Evolutionary conservation across 2,888 invertebrate species (phyloP).

Genomic region (Coelogynopora nodosa): DNA sequence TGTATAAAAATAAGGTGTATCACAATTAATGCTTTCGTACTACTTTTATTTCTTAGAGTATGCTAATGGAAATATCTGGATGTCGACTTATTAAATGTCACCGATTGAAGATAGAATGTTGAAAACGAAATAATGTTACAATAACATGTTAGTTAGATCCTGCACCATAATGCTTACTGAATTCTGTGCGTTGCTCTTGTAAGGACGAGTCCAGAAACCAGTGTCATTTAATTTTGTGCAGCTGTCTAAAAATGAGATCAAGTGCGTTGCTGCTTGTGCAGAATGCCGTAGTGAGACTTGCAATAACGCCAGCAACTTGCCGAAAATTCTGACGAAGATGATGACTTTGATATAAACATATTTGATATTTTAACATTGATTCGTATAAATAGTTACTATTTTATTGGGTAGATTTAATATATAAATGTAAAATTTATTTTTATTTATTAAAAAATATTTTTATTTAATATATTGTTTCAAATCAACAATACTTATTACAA

Average conservation of each 20-base stretch:
- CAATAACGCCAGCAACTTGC: background rate
- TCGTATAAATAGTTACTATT: background rate
- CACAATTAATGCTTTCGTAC: background rate
- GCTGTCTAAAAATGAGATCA: background rate
- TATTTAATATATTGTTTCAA: background rate
- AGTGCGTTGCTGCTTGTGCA: background rate
- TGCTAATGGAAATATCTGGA: constrained; percentile 1
- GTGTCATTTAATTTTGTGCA: background rate
- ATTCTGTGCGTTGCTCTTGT: background rate
- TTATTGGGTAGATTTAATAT: background rate
- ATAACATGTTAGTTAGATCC: background rate
- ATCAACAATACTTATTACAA: no score
- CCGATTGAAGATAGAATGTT: background rate
- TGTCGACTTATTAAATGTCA: background rate
- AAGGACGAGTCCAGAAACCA: constrained; percentile 14
- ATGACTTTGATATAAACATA: background rate
- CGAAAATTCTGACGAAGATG: background rate
- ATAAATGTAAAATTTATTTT: background rate
- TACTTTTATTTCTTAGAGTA: background rate
- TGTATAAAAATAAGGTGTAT: background rate
- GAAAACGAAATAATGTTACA: background rate
- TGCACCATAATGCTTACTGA: constrained; percentile 3
- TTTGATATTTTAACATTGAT: background rate
- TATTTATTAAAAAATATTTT: background rate
- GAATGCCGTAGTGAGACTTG: background rate